Base-by-base conservation (phyloP, 2,797 vertebrate genomes). In the Ataeniobius toweri region DNA sequence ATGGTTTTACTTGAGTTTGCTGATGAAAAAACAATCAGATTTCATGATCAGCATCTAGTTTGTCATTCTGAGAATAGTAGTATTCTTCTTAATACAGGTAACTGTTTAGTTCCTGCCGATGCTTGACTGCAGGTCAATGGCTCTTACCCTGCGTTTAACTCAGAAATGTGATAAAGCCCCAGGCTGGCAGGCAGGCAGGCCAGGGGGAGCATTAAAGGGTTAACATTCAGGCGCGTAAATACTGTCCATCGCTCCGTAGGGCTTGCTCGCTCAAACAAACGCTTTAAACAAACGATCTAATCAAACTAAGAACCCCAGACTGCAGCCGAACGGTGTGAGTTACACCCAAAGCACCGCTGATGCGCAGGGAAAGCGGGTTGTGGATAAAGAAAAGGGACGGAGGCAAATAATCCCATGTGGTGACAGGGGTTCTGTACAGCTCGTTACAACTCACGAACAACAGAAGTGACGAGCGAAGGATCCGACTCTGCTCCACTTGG, bases 151-250 rank as follows among this genome's bases (percentile, higher is more conserved):
- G 58, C 58, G 26, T 28, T 28, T 28, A 31, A 31, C 58, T 61
- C 58, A 6, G 10, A 31, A 16, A 18, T 51, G 50, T 51, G 59
- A 61, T 31, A 31, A 61, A 61, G 28, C 26, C 59, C 59, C 56
- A 28, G 26, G n/a, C 56, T 26, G n/a, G n/a, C 56, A 26, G n/a
- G 24, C 56, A 58, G 56, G 24, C 56, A 58, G 56, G 39, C 44
- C 78, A 71, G 55, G 46, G 6, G 71, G 51, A 78, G 78, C 80
- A 86, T 22, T 36, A 89, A 94, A 89, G 94, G 94, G 95, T 96
- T 95, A 95, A 96, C 80, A 92, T 92, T 91, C 94, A 92, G 94
- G 94, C 95, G 95, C 94, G 94, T 94, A 96, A 95, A 96, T 88
- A 84, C 91, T 88, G 77, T 81, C 78, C 88, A 72, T 31, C 51